These are phyloP conservation scores for Elgaria multicarinata DNA, from an alignment of 2,113 vertebrate species.

Conservation along the genomic window DNA sequence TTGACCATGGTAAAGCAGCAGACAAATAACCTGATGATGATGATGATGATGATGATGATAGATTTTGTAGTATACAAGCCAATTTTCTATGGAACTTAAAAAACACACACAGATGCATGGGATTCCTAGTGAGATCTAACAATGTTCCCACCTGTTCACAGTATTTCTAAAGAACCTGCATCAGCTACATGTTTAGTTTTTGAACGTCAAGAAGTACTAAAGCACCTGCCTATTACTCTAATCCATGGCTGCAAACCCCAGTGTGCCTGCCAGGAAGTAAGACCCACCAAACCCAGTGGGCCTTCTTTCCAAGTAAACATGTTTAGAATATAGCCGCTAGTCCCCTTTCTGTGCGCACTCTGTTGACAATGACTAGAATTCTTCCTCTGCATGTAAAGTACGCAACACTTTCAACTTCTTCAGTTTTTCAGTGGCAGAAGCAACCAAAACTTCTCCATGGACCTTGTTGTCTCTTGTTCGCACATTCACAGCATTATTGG, in stretches of 20 bases:
- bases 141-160: background rate
- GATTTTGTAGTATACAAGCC: too few relatives aligned
- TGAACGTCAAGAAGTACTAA: constrained; percentile 4
- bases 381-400: constrained; percentile 85
- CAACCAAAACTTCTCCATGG: constrained; percentile 85
- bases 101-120: background rate
- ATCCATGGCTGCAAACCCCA: background rate
- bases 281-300: background rate
- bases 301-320: background rate
- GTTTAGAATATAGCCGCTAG: background rate
- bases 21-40: too few relatives aligned
- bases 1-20: too few relatives aligned
- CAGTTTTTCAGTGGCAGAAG: constrained; percentile 84
- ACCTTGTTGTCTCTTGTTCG: constrained; percentile 94
- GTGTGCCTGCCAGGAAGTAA: too few relatives aligned
- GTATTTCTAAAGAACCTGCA: background rate
- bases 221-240: background rate
- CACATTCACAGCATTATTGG: constrained; percentile 86
- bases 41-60: too few relatives aligned
- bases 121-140: background rate
- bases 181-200: background rate
- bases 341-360: background rate
- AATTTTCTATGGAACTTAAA: background rate
- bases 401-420: constrained; percentile 82
- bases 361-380: constrained; percentile 76